A percentile compares a stretch with the other conserved stretches of the same genome.
These are phyloP conservation scores for Pangasius mekongensis DNA, from an alignment of 2,797 vertebrate genomes.

Conservation along the genomic window DNA sequence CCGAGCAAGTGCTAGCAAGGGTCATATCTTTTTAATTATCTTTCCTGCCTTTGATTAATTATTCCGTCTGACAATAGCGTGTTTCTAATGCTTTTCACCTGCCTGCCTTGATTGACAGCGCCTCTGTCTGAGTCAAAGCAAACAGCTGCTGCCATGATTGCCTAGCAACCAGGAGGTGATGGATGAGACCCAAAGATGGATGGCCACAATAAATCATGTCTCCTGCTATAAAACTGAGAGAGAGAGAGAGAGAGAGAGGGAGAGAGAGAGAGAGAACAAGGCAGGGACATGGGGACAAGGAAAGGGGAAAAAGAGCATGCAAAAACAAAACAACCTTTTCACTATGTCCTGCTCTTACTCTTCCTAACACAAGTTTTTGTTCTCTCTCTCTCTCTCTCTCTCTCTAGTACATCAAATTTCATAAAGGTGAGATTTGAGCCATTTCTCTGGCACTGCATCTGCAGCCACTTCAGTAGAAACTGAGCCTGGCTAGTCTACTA, in stretches of 20 bases:
- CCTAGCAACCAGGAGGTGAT: constrained; percentile 99
- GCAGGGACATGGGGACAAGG: constrained; percentile 41
- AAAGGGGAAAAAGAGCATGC: constrained; percentile 60
- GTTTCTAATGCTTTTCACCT: constrained; percentile 99
- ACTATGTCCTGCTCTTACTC: constrained; percentile 43
- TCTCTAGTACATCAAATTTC: constrained; percentile 1
- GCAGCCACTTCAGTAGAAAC: neutral
- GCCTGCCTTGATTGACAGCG: constrained; percentile 99
- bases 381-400: neutral
- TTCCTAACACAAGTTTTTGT: constrained; percentile 33
- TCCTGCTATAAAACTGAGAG: constrained; percentile 93
- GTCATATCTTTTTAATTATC: constrained; percentile 99
- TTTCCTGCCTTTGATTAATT: constrained; percentile 99
- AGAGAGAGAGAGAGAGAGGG: constrained; percentile 70
- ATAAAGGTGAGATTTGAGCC: constrained; percentile 17
- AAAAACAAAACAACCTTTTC: constrained; percentile 83
- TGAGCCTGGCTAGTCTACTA: neutral
- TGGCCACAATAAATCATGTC: constrained; percentile 99
- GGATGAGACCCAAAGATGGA: constrained; percentile 99
- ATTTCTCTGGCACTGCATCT: too few species aligned
- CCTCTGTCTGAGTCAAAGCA: constrained; percentile 99
- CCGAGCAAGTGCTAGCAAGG: constrained; percentile 96
- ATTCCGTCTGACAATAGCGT: constrained; percentile 97
- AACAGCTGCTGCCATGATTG: constrained; percentile 99
- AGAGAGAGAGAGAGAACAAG: constrained; percentile 67